Conservation (phyloP, 2,888 invertebrate species). For the Eucera pruinosa region DNA sequence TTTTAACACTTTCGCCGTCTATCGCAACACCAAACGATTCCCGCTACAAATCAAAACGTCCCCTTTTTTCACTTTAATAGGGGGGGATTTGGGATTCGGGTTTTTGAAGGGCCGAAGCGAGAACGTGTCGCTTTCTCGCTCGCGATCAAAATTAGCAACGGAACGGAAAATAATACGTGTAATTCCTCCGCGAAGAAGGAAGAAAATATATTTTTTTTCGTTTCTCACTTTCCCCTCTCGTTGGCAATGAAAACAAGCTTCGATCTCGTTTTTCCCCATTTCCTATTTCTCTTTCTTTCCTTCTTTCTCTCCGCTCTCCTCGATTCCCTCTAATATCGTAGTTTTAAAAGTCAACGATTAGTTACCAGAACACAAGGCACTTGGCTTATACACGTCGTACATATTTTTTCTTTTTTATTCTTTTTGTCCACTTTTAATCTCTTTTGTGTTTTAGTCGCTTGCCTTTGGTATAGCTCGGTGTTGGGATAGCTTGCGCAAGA, state of each 20-base stretch:
- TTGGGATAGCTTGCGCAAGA: conserved; percentile 75
- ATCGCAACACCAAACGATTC: conserved; percentile 77
- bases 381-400: conserved; percentile 83
- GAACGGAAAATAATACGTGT: conserved; percentile 22
- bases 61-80: not conserved
- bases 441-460: conserved; percentile 63
- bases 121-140: no score
- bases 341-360: conserved; percentile 83
- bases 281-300: conserved; percentile 47
- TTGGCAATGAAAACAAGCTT: conserved; percentile 43
- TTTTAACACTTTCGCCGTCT: conserved; percentile 59
- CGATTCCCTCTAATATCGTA: conserved; percentile 76
- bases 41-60: conserved; percentile 69
- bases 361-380: conserved; percentile 84
- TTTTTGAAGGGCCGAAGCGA: no score
- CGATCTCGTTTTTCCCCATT: conserved; percentile 52
- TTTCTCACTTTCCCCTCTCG: no score
- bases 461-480: conserved; percentile 77
- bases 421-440: conserved; percentile 48
- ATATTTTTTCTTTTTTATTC: conserved; percentile 65
- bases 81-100: conserved; percentile 2
- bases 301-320: conserved; percentile 58
- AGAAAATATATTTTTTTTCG: no score
- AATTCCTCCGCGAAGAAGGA: conserved; percentile 38
- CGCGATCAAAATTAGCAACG: not conserved